Conservation (phyloP, 2,888 invertebrate genomes). For the Diaphora mendica region DNA sequence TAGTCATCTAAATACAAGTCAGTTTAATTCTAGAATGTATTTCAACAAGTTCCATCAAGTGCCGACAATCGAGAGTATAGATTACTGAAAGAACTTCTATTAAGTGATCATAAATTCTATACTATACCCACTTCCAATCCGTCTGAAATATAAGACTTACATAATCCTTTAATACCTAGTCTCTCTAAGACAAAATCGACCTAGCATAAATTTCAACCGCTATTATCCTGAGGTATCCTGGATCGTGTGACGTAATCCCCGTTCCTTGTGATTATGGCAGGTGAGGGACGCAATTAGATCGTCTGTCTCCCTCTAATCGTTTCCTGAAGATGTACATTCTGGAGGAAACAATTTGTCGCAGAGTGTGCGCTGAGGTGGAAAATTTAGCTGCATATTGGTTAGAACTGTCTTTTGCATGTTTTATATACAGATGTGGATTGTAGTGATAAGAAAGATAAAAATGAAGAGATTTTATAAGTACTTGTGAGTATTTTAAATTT, state of each 20-base stretch:
- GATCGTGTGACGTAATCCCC: constrained; percentile 43
- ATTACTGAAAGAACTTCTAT: too few species aligned
- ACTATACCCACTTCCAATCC: not conserved
- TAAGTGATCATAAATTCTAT: not conserved
- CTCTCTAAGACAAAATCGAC: constrained; percentile 9
- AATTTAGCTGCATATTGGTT: constrained; percentile 7
- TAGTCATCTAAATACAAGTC: too few species aligned
- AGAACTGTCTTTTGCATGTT: not conserved
- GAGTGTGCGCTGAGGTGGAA: constrained; percentile 24
- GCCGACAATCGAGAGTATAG: too few species aligned
- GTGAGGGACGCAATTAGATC: constrained; percentile 55
- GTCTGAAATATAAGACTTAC: constrained; percentile 6
- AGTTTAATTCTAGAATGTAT: too few species aligned
- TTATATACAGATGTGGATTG: not conserved
- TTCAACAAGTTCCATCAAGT: too few species aligned
- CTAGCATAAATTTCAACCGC: constrained; percentile 14
- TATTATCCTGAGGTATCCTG: constrained; percentile 35
- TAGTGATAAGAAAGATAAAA: not conserved
- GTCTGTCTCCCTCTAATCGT: constrained; percentile 44
- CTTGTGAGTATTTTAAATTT: not conserved
- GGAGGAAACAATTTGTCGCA: constrained; percentile 58
- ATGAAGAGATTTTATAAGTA: not conserved
- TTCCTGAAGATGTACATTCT: constrained; percentile 53
- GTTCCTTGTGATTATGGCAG: constrained; percentile 57
- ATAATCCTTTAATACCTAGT: constrained; percentile 22